Conservation (phyloP, 2,113 vertebrate genomes). For the Tragelaphus scriptus region DNA sequence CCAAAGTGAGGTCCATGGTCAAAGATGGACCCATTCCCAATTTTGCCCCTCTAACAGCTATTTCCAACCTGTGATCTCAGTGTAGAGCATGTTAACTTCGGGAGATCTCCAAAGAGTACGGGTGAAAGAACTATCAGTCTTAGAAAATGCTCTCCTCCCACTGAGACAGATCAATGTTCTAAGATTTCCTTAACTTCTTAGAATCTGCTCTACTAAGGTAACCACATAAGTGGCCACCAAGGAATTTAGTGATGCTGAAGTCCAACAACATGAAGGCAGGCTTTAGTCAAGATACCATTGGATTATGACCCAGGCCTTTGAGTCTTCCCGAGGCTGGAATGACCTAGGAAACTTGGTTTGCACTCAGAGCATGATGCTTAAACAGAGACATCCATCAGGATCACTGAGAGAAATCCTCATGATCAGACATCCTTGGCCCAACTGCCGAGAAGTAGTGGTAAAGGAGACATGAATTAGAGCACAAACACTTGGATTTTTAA, state of each 20-base stretch:
- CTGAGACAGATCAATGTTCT: neutral
- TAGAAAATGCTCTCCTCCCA: neutral
- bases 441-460: neutral
- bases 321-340: neutral
- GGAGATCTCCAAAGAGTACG: neutral
- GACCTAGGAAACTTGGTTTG: neutral
- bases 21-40: neutral
- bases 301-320: neutral
- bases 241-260: neutral
- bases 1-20: neutral
- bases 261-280: neutral
- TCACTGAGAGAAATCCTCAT: neutral
- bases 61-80: neutral
- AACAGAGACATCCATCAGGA: neutral
- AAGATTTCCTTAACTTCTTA: neutral
- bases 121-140: neutral
- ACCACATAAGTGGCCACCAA: neutral
- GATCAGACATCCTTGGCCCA: neutral
- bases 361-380: neutral
- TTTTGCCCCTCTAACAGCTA: neutral
- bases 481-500: neutral
- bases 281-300: neutral
- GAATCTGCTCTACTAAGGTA: neutral
- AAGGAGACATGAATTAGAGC: neutral
- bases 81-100: neutral